Evolutionary conservation across 2,797 vertebrate species (phyloP), one percentile per base, ranked within the genome.

Genomic region (Podarcis lilfordi): DNA sequence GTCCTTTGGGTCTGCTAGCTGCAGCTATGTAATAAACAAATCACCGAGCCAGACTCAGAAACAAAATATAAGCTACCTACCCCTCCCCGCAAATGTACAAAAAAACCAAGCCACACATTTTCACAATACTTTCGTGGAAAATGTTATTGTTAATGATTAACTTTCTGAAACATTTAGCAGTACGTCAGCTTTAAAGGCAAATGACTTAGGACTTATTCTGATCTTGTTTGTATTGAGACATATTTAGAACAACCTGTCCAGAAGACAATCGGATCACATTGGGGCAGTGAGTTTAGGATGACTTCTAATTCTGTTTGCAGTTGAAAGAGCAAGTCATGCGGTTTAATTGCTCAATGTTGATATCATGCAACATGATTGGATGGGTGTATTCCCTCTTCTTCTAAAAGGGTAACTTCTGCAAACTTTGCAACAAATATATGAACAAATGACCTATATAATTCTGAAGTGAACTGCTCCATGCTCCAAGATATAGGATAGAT

Each of bases 11-110:
- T 75, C 59, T 29, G 13, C 0, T 35, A 0, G 2, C 59, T 15
- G 0, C 9, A 0, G 37, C 2, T 4, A 2, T 0, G 35, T 9
- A 61, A 1, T 0, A 1, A 84, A 64, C 50, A 43, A 35, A n/a
- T 1, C 13, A 17, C 37, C 1, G 6, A 9, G 59, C 2, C 32
- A 1, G 43, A 4, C 15, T 0, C 66, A 7, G 29, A 35, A 61
- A 23, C 32, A 69, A 35, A 80, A 50, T 29, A 71, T 19, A 71
- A 10, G 25, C 25, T 29, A 80, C 9, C 68, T 50, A 5, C 68
- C 17, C 8, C 21, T 27, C 29, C 15, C 0, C 1, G 4, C 5
- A 7, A 21, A 76, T 3, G 43, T 40, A 66, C 29, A 27, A 84
- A 43, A 78, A 3, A 55, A 4, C 13, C 74, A 55, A 66, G 55